A percentile compares a stretch with the other conserved stretches of the same genome.
Evolutionary conservation across 2,888 invertebrate species (phyloP).

Genomic region (Pristionchus fissidentatus): DNA sequence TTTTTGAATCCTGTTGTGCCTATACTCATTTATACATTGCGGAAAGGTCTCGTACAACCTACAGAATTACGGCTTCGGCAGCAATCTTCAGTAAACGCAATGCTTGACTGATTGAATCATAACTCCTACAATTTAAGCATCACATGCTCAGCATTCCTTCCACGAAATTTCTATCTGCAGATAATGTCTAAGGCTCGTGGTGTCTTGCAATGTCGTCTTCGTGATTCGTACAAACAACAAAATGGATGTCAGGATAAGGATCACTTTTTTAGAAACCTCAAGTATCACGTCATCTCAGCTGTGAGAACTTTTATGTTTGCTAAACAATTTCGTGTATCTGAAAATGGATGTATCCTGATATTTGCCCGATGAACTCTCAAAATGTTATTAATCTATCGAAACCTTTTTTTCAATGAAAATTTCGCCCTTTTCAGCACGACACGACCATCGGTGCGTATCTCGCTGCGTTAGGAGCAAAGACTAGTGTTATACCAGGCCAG

Average conservation of each 20-base stretch:
- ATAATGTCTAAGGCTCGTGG: background rate
- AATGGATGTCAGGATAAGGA: background rate
- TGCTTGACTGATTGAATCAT: no score
- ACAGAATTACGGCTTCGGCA: no score
- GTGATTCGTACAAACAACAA: background rate
- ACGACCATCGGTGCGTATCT: constrained; percentile 2
- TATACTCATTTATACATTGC: background rate
- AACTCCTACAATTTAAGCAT: no score
- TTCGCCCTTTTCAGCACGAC: no score
- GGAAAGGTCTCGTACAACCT: no score
- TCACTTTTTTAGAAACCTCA: constrained; percentile 29
- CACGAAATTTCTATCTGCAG: background rate
- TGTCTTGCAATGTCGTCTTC: background rate
- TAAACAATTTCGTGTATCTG: background rate
- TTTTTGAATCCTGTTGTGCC: background rate
- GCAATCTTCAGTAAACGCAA: no score
- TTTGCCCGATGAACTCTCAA: background rate
- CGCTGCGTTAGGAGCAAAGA: constrained; percentile 8
- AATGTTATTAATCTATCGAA: no score
- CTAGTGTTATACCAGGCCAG: background rate
- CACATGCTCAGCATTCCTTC: no score
- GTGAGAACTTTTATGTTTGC: background rate
- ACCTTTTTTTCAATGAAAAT: background rate
- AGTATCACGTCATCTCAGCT: constrained; percentile 19
- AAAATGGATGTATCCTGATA: background rate